These are phyloP conservation scores for Ceratitis capitata DNA, from an alignment of 1,140 invertebrate genomes.

Conservation along the genomic window DNA sequence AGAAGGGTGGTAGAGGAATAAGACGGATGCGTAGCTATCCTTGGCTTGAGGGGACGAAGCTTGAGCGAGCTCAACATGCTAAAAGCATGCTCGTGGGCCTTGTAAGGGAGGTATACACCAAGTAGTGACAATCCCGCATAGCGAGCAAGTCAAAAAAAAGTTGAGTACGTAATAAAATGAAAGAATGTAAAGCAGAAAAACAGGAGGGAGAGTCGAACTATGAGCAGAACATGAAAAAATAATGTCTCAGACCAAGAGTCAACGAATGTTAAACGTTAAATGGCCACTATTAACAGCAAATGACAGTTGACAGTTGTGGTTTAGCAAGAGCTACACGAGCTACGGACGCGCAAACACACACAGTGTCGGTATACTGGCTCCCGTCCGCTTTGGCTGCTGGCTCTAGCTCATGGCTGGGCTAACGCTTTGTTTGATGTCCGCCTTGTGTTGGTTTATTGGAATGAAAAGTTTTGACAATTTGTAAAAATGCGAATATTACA, in stretches of 20 bases:
- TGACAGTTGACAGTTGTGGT: slow-evolving; percentile 44
- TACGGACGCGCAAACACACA: too few species aligned
- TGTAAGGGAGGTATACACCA: too few species aligned
- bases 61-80: neutral
- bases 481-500: slow-evolving; percentile 13
- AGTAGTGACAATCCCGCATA: too few species aligned
- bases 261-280: slow-evolving; percentile 40
- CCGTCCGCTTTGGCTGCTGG: neutral
- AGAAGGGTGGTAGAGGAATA: neutral
- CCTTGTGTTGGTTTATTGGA: neutral
- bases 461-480: slow-evolving; percentile 16
- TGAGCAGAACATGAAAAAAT: neutral
- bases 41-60: neutral
- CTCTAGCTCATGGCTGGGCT: neutral
- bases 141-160: too few species aligned
- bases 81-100: neutral
- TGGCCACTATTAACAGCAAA: slow-evolving; percentile 42
- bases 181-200: neutral
- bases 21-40: too few species aligned
- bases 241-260: neutral
- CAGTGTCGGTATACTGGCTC: too few species aligned
- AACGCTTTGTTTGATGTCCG: too few species aligned
- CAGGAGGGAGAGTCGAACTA: neutral
- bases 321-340: neutral
- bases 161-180: too few species aligned